Evolutionary conservation across 2,113 vertebrate species (phyloP), one percentile per base, ranked within the genome.

Genomic region (Abramis brama): DNA sequence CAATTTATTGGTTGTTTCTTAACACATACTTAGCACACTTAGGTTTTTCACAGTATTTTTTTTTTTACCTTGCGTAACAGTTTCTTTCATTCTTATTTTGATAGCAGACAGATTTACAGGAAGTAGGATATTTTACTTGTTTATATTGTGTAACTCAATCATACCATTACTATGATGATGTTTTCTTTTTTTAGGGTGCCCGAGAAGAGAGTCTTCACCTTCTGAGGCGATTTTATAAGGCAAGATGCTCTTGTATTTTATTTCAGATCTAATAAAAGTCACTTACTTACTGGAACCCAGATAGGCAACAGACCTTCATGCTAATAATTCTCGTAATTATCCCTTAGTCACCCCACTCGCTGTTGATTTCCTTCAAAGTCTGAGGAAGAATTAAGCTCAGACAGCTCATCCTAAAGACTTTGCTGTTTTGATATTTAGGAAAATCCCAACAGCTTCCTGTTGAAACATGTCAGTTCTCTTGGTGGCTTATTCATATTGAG

Each of bases 191-290:
- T 88, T 85, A 99, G 98, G 98, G 98, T 6, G 98, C 97, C 0
- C 96, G 96, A 91, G 98, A 99, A 90, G 98, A 99, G 91, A 98
- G 98, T 23, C 95, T 99, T 82, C 97, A 98, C 90, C 95, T 99
- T 7, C 93, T 97, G 0, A 95, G 98, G 21, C 93, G 95, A 64
- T 99, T 98, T 90, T 98, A 99, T 90, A 99, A 98, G 96, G 98
- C 96, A 92, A 89, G 91, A 70, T 7, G 8, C 1, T 39, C 15
- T 47, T 77, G 13, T 43, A 23, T 52, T 70, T 62, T 23, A 0
- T 36, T 43, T 23, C 55, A 60, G 33, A 17, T 39, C 50, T 73
- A n/a, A 39, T 59, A 8, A 59, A 83, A 10, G 10, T 36, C 17
- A 52, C 15, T 45, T 6, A 52, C 5, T 68, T 82, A 52, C 79